These are phyloP conservation scores for Neogobius melanostomus DNA, from an alignment of 2,113 vertebrate species.

Conservation along the genomic window DNA sequence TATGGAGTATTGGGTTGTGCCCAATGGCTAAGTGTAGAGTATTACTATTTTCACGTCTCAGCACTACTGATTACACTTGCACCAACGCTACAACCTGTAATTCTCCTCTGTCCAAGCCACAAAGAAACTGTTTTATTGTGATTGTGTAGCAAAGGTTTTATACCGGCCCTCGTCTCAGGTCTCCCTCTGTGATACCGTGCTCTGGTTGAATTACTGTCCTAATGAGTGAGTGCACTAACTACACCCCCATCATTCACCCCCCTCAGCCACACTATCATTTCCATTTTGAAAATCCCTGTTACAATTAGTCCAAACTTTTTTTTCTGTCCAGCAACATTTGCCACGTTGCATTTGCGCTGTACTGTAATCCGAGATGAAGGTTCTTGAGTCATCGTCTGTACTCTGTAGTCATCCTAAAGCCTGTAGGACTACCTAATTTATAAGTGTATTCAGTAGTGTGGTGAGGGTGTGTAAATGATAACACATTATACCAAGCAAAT, in stretches of 20 bases:
- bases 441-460: too few relatives aligned
- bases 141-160: conserved; percentile 35
- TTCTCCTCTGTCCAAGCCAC: background rate
- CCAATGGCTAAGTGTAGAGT: background rate
- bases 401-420: too few relatives aligned
- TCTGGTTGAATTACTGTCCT: conserved; percentile 62
- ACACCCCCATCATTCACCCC: conserved; percentile 57
- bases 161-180: conserved; percentile 30
- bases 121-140: background rate
- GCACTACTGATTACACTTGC: conserved; percentile 6
- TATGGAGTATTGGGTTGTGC: too few relatives aligned
- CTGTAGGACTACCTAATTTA: too few relatives aligned
- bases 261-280: conserved; percentile 42
- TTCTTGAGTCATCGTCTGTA: too few relatives aligned
- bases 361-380: too few relatives aligned
- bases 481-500: too few relatives aligned
- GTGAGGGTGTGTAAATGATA: too few relatives aligned
- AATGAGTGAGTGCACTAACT: conserved; percentile 61
- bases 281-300: conserved; percentile 33
- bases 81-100: conserved; percentile 18
- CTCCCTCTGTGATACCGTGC: conserved; percentile 52
- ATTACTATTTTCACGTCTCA: background rate
- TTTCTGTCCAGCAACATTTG: background rate
- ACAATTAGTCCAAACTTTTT: conserved; percentile 30
- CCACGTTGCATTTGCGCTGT: background rate